Evolutionary conservation across 1,140 invertebrate species (phyloP).

Genomic region (Samia ricini): DNA sequence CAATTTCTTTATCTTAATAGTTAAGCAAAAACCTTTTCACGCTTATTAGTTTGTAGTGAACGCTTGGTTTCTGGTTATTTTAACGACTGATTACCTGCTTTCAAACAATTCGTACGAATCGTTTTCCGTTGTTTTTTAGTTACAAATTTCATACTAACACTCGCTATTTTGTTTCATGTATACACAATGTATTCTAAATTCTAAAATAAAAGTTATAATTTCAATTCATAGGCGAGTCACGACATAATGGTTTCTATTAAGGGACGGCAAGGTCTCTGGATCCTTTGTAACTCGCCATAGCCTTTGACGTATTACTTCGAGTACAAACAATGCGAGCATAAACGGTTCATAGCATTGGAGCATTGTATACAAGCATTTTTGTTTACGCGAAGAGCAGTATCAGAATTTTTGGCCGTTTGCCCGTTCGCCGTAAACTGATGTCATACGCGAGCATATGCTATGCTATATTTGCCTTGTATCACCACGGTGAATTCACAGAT

Average conservation of each 20-base stretch:
- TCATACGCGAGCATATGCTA: slow-evolving; percentile 14
- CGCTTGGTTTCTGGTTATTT: too few species aligned
- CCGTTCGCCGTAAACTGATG: slow-evolving; percentile 18
- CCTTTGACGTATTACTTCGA: not conserved
- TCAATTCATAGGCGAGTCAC: not conserved
- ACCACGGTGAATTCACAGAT: slow-evolving; percentile 6
- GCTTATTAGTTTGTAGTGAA: too few species aligned
- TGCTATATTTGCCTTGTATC: slow-evolving; percentile 5
- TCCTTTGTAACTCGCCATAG: not conserved
- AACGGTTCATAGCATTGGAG: slow-evolving; percentile 5
- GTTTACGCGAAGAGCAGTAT: slow-evolving; percentile 18
- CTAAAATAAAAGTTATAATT: slow-evolving; percentile 1
- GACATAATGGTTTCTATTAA: not conserved
- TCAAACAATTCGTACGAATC: too few species aligned
- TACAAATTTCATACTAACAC: too few species aligned
- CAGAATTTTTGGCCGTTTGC: slow-evolving; percentile 20
- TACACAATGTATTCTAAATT: too few species aligned
- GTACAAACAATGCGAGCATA: slow-evolving; percentile 9
- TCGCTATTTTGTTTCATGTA: too few species aligned
- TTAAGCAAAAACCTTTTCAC: too few species aligned
- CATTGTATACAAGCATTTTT: slow-evolving; percentile 18
- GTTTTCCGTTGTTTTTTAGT: too few species aligned
- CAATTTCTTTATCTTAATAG: too few species aligned
- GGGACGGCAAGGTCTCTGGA: not conserved
- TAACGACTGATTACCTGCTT: too few species aligned